Percentiles rank a stretch among this genome's conserved stretches.
These are phyloP conservation scores for Nothoprocta pentlandii DNA, from an alignment of 2,113 vertebrate genomes.

Conservation along the genomic window DNA sequence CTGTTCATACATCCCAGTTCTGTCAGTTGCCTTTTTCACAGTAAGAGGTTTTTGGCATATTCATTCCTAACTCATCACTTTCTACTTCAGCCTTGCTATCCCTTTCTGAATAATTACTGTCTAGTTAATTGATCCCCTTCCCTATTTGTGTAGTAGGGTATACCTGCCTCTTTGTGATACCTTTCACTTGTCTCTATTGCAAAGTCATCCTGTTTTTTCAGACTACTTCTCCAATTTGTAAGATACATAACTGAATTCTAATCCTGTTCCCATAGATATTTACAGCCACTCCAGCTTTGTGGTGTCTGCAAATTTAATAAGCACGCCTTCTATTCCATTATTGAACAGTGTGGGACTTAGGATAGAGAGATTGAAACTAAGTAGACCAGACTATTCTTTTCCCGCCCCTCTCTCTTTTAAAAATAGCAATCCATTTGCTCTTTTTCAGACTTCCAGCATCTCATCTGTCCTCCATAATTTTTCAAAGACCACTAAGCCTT, in stretches of 20 bases:
- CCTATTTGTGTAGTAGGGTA: neutral
- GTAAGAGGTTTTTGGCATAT: neutral
- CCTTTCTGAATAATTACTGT: neutral
- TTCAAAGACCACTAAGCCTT: constrained; percentile 25
- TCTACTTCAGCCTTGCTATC: neutral
- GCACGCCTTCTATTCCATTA: neutral
- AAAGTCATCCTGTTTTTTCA: neutral
- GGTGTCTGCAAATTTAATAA: neutral
- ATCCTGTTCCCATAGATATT: neutral
- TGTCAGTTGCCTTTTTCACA: neutral
- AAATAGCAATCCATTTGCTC: constrained; percentile 3
- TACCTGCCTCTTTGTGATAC: neutral
- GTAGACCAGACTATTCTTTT: neutral
- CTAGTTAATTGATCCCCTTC: neutral
- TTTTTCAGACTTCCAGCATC: constrained; percentile 12
- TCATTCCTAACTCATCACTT: constrained; percentile 11
- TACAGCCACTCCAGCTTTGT: neutral
- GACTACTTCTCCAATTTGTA: neutral
- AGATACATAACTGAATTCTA: neutral
- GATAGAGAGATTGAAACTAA: neutral
- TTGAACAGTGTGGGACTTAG: neutral
- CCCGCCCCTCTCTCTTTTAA: neutral
- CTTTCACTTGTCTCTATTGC: neutral
- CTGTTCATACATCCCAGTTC: neutral
- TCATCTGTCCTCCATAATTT: constrained; percentile 37